Base-by-base conservation (phyloP, 1,140 invertebrate genomes). In the Pseudomyrmex cubaensis region DNA sequence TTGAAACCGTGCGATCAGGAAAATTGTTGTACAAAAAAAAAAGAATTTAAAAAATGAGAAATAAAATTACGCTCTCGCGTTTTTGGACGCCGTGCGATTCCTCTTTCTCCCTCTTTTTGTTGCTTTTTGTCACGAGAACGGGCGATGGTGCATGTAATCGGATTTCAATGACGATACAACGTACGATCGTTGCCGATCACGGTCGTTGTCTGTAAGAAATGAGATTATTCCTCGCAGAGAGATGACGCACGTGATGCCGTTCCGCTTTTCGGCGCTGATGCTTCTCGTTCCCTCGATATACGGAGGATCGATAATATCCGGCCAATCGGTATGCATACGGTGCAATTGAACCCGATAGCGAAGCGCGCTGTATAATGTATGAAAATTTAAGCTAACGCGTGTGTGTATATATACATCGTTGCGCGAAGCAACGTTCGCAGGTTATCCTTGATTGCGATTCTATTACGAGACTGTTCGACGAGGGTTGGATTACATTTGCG, bases 161-260 rank as follows among this genome's bases (percentile, higher is more conserved):
- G 76, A 80, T 80, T 80, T 80, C 76, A 80, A 80, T 80, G 64
- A 80, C 76, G 76, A 80, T 70, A 70, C 76, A 70, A 70, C 64
- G 66, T 61, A 59, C 63, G 66, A 48, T 54, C 64, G 76, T 78
- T 48, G 73, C 73, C 61, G 74, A 76, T 64, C 74, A 52, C 74
- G 74, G 73, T 50, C 76, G 64, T 80, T 80, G 64, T 70, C n/a
- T 64, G 66, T 80, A 80, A 80, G 76, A 80, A 80, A 80, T 80
- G 54, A 80, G 64, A 80, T 80, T 80, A 80, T 17, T 35, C 44
- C 8, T 35, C 48, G 15, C 0, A 13, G 62, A 35, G 74, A 20
- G 35, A 48, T 44, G 61, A 77, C 52, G 46, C 17, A 7, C 25
- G 17, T 48, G 17, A 67, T 64, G 52, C 46, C 52, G 56, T 15